Evolutionary conservation across 1,140 invertebrate species (phyloP).

Genomic region (Scaptomyza montana): DNA sequence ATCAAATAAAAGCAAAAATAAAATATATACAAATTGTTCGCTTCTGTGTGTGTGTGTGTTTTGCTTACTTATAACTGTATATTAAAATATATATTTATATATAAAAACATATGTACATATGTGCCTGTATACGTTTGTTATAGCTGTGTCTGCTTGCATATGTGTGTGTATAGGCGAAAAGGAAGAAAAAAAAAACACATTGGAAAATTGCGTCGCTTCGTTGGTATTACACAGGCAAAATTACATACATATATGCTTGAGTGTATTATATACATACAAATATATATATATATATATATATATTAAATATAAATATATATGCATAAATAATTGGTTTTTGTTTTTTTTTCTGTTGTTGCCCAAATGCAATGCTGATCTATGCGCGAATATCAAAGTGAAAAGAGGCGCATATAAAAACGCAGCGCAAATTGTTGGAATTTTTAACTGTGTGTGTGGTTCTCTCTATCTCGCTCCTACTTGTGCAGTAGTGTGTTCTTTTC

Average conservation of each 20-base stretch:
- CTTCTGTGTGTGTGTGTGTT: constrained; percentile 8
- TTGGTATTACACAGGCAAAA: constrained; percentile 9
- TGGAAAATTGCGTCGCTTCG: constrained; percentile 65
- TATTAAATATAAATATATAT: constrained; percentile 4
- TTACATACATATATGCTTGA: constrained; percentile 1
- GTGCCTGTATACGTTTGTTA: constrained; percentile 5
- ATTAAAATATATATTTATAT: constrained; percentile 12
- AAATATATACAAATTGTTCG: constrained; percentile 7
- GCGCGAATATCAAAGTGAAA: constrained; percentile 43
- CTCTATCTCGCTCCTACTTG: constrained; percentile 13
- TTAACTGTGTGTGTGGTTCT: constrained; percentile 25
- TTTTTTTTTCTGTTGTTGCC: constrained; percentile 1
- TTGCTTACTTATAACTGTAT: constrained; percentile 18
- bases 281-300: constrained; percentile 5
- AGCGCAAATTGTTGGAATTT: constrained; percentile 50
- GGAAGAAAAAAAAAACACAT: constrained; percentile 36
- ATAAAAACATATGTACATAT: constrained; percentile 3
- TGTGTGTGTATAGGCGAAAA: not conserved
- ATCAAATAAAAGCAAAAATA: constrained; percentile 25
- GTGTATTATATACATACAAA: not conserved
- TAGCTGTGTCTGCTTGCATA: constrained; percentile 8
- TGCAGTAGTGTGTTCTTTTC: constrained; percentile 4
- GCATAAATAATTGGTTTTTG: not conserved
- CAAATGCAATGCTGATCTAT: constrained; percentile 50
- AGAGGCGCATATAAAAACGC: constrained; percentile 41